Percentiles rank a stretch among this genome's conserved stretches.
phyloP scores from a whole-genome alignment of 2,113 vertebrate genomes.

The Setophaga coronata region DNA sequence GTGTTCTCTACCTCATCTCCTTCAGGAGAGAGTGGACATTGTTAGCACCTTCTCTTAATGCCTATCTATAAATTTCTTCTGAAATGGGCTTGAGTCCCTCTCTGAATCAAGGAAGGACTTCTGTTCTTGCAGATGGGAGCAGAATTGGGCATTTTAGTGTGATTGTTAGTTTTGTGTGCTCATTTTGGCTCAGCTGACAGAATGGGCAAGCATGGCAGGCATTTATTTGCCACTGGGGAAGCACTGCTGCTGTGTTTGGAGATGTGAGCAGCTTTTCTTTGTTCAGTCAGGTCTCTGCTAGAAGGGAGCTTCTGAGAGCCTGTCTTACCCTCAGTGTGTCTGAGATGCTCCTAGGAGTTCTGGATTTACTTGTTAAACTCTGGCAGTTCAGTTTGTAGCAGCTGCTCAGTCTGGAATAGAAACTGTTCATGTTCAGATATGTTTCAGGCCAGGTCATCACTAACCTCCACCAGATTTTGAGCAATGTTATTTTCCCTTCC shows the following conservation, averaged over 20 bases:
- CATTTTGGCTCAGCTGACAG: neutral
- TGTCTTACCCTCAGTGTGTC: neutral
- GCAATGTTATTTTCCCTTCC: neutral
- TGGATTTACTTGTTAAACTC: neutral
- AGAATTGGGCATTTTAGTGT: neutral
- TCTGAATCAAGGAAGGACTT: neutral
- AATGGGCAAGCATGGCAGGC: neutral
- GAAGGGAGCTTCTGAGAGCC: neutral
- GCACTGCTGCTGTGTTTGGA: neutral
- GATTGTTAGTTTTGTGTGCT: neutral
- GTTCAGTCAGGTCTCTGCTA: neutral
- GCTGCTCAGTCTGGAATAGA: neutral
- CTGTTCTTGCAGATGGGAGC: neutral
- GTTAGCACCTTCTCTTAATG: neutral
- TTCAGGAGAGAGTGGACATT: neutral
- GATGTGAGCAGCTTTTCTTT: neutral
- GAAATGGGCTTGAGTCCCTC: neutral
- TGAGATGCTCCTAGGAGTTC: neutral
- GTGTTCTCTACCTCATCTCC: accelerated
- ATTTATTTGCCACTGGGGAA: neutral
- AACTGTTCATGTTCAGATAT: neutral
- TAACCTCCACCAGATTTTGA: neutral
- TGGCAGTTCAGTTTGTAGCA: neutral
- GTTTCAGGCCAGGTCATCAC: neutral
- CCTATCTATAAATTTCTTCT: neutral